phyloP scores from a whole-genome alignment of 2,113 vertebrate species.

The Hepsetus odoe region DNA sequence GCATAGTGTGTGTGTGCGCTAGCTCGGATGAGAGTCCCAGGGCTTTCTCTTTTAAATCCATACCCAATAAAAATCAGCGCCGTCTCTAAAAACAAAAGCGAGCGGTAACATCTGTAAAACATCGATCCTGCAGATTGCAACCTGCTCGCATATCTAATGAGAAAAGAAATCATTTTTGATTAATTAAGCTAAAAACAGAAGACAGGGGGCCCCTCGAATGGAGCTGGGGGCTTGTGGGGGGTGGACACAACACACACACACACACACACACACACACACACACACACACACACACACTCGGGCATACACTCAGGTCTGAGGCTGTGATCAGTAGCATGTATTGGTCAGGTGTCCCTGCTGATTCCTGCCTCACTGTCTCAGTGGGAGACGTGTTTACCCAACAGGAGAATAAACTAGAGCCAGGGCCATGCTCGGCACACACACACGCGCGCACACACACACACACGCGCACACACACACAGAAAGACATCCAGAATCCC shows the following conservation, averaged over 20 bases:
- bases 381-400: conserved; percentile 45
- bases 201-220: conserved; percentile 36
- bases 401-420: conserved; percentile 43
- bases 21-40: conserved; percentile 67
- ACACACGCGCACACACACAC: conserved; percentile 22
- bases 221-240: conserved; percentile 33
- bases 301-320: conserved; percentile 42
- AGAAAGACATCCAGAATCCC: not conserved
- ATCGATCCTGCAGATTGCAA: conserved; percentile 78
- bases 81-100: conserved; percentile 78
- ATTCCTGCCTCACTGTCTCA: conserved; percentile 49
- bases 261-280: not conserved
- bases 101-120: conserved; percentile 80
- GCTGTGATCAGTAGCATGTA: conserved; percentile 61
- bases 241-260: not conserved
- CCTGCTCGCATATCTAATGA: conserved; percentile 79
- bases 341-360: conserved; percentile 51
- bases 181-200: conserved; percentile 79
- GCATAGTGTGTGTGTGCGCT: conserved; percentile 49
- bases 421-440: not conserved
- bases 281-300: not conserved
- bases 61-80: conserved; percentile 81
- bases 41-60: conserved; percentile 77
- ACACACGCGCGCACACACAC: conserved; percentile 19
- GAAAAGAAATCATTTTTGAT: conserved; percentile 85